A percentile compares a stretch with the other conserved stretches of the same genome.
phyloP scores from a whole-genome alignment of 2,888 invertebrate species.

The Troides oblongomaculatus region DNA sequence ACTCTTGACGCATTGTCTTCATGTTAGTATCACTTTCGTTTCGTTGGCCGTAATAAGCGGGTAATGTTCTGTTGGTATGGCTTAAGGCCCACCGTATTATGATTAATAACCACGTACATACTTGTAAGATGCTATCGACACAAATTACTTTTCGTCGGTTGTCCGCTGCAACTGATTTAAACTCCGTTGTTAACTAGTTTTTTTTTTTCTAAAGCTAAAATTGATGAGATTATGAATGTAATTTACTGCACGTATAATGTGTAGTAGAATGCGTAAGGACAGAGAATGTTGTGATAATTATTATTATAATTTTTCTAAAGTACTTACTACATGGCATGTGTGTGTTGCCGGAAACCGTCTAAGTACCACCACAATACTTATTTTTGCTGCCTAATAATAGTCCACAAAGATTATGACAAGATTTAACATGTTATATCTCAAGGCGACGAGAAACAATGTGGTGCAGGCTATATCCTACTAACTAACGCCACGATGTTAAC shows the following conservation, averaged over 20 bases:
- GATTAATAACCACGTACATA: constrained; percentile 13
- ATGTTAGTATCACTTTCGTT: constrained; percentile 2
- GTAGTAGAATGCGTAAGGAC: neutral
- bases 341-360: no score
- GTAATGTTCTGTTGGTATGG: constrained; percentile 1
- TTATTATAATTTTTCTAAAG: neutral
- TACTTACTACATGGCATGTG: no score
- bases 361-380: no score
- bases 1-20: neutral
- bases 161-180: constrained; percentile 3
- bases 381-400: no score
- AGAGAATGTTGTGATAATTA: neutral
- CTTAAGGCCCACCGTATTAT: constrained; percentile 1
- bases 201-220: neutral
- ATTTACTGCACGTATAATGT: neutral
- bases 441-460: no score
- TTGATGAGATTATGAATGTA: neutral
- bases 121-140: constrained; percentile 20
- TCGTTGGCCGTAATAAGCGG: neutral
- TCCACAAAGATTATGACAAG: no score
- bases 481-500: no score
- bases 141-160: constrained; percentile 20
- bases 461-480: no score
- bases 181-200: neutral
- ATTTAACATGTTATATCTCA: no score